Percentiles rank a stretch among this genome's conserved stretches.
Evolutionary conservation across 2,113 vertebrate species (phyloP).

Genomic region (Elephantulus edwardii): DNA sequence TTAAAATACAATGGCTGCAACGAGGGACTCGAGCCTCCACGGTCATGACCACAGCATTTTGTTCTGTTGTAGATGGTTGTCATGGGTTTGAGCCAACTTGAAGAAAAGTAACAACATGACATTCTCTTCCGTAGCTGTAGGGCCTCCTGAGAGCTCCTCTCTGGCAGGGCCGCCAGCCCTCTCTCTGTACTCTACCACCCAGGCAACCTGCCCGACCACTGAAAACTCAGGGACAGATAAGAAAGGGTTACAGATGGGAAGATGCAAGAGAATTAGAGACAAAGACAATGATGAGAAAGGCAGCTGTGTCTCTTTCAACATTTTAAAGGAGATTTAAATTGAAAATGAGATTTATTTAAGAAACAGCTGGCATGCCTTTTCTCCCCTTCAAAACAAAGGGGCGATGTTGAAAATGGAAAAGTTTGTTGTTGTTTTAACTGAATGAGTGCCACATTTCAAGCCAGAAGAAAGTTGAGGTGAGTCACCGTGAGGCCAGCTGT

Average conservation of each 20-base stretch:
- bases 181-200: not conserved
- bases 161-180: not conserved
- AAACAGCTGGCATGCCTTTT: not conserved
- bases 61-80: not conserved
- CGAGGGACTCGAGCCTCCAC: not conserved
- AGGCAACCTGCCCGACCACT: not conserved
- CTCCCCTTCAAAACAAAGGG: not conserved
- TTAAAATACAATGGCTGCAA: not conserved
- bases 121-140: not conserved
- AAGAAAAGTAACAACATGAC: not conserved
- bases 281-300: not conserved
- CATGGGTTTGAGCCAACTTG: not conserved
- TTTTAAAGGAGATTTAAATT: slow-evolving; percentile 36
- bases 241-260: not conserved
- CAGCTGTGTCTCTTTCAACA: slow-evolving; percentile 5
- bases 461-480: rapidly evolving
- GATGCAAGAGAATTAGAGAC: not conserved
- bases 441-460: not conserved
- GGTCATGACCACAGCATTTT: not conserved
- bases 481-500: rapidly evolving
- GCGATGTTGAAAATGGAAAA: not conserved
- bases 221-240: not conserved
- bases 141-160: not conserved
- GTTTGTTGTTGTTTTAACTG: slow-evolving; percentile 25
- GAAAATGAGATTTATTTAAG: slow-evolving; percentile 53